phyloP scores from a whole-genome alignment of 2,888 invertebrate genomes.

The Heliconius ethilla region DNA sequence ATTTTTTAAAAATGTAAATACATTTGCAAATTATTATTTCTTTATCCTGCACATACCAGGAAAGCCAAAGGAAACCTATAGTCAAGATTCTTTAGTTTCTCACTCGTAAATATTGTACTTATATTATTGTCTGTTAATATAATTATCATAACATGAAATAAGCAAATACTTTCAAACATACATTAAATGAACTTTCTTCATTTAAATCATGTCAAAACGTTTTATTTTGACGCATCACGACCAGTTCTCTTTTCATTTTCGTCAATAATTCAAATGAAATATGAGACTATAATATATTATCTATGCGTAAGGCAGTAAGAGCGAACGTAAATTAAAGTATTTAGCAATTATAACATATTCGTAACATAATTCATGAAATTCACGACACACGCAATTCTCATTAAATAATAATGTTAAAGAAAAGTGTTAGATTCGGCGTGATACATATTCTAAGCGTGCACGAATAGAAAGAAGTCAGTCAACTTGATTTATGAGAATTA shows the following conservation, averaged over 20 bases:
- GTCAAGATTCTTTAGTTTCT: too few relatives aligned
- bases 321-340: not conserved
- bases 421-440: slow-evolving; percentile 25
- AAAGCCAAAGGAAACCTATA: not conserved
- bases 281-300: not conserved
- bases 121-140: not conserved
- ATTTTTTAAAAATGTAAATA: too few relatives aligned
- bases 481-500: not conserved
- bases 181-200: not conserved
- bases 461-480: slow-evolving; percentile 11
- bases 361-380: slow-evolving; percentile 29
- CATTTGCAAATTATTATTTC: too few relatives aligned
- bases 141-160: not conserved
- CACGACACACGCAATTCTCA: slow-evolving; percentile 37
- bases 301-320: slow-evolving; percentile 1
- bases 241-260: slow-evolving; percentile 43
- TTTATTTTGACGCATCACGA: slow-evolving; percentile 40
- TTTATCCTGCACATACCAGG: too few relatives aligned
- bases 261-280: slow-evolving; percentile 8
- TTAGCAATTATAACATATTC: not conserved
- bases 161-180: not conserved
- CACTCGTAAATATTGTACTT: not conserved
- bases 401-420: slow-evolving; percentile 35
- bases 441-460: slow-evolving; percentile 13
- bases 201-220: slow-evolving; percentile 13